phyloP scores from a whole-genome alignment of 92 coral and sea anemone species.

The Porites divaricata region DNA sequence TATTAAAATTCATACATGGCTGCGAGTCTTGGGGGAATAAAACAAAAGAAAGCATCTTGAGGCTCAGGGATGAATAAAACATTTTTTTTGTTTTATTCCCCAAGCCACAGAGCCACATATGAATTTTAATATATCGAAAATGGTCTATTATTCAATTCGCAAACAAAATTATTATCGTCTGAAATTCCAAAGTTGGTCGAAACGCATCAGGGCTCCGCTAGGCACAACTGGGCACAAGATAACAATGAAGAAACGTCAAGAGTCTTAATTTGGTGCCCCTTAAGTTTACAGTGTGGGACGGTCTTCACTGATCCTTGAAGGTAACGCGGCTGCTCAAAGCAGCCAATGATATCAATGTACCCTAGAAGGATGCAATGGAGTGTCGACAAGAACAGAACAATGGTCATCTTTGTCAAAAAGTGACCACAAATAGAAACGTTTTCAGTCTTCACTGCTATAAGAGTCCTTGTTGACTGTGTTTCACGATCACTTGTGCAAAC shows the following conservation, averaged over 20 bases:
- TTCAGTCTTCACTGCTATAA: too few species aligned
- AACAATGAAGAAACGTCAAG: conserved; percentile 4
- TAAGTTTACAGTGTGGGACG: background rate
- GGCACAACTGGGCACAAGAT: conserved; percentile 37
- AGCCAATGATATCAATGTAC: background rate
- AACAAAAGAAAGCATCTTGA: too few species aligned
- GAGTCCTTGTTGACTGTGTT: too few species aligned
- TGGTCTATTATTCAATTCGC: conserved; percentile 52
- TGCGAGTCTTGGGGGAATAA: too few species aligned
- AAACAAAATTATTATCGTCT: conserved; percentile 12
- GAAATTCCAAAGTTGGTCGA: conserved; percentile 44
- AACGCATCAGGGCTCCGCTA: conserved; percentile 21
- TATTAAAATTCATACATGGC: too few species aligned
- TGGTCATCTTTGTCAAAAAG: background rate
- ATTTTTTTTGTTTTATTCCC: too few species aligned
- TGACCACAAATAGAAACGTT: background rate
- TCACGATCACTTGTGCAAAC: too few species aligned
- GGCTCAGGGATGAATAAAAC: too few species aligned
- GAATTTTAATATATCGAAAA: too few species aligned
- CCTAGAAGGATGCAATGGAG: background rate
- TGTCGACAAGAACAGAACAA: background rate
- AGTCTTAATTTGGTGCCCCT: conserved; percentile 27
- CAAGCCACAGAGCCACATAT: too few species aligned
- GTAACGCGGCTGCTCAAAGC: conserved; percentile 29
- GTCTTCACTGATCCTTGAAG: conserved; percentile 31